A percentile compares a stretch with the other conserved stretches of the same genome.
Conservation (phyloP, 2,888 invertebrate species). For the Aphodius sticticus region DNA sequence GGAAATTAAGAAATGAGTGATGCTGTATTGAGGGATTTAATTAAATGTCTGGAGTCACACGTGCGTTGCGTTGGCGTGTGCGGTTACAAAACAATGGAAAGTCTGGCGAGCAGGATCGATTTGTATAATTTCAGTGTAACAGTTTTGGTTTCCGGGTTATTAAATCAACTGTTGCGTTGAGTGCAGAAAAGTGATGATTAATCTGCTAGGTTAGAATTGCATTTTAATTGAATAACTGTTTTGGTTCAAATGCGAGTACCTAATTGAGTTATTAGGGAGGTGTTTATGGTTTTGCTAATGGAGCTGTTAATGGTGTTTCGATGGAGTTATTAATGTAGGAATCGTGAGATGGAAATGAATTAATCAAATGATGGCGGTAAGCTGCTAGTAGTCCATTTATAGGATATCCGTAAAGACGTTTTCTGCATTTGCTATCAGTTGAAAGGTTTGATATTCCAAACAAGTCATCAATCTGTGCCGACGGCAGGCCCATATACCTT, state of each 20-base stretch:
- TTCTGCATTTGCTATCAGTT: too few species aligned
- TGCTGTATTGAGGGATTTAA: constrained; percentile 4
- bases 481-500: too few species aligned
- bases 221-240: neutral
- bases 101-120: neutral
- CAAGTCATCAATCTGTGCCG: too few species aligned
- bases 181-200: neutral
- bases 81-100: constrained; percentile 4
- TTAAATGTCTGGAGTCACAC: neutral
- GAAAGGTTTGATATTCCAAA: too few species aligned
- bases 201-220: neutral
- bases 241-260: neutral
- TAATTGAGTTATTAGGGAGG: neutral
- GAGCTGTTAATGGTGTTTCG: neutral
- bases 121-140: neutral
- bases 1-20: neutral
- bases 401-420: too few species aligned
- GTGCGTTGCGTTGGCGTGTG: neutral
- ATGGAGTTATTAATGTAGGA: neutral
- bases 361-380: neutral
- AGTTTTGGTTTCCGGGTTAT: constrained; percentile 4
- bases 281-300: neutral
- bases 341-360: neutral
- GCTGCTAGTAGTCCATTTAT: too few species aligned
- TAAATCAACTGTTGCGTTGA: neutral